A percentile compares a stretch with the other conserved stretches of the same genome.
Evolutionary conservation across 2,113 vertebrate species (phyloP).

Genomic region (Neogobius melanostomus): DNA sequence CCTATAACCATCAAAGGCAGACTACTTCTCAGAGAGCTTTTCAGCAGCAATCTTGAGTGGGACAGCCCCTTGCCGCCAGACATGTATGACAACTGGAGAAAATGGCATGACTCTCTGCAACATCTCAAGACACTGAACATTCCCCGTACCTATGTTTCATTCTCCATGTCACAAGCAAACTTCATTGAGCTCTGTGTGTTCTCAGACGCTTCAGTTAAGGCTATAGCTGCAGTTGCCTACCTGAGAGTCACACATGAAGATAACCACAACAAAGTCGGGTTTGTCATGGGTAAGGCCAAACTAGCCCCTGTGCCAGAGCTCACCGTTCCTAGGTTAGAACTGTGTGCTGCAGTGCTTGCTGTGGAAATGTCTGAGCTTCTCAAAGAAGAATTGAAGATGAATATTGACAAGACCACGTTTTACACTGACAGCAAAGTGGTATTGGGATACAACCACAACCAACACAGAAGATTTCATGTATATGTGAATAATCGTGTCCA

Average conservation of each 20-base stretch:
- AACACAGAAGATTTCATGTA: not conserved
- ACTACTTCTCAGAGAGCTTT: not conserved
- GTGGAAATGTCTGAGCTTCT: not conserved
- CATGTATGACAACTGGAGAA: not conserved
- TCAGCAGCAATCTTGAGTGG: not conserved
- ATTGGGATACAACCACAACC: not conserved
- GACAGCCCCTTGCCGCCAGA: not conserved
- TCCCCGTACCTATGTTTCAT: not conserved
- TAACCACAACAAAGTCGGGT: not conserved
- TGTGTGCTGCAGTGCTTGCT: not conserved
- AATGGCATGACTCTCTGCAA: not conserved
- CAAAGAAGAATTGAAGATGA: not conserved
- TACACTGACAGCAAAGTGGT: slow-evolving; percentile 1
- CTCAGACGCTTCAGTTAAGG: not conserved
- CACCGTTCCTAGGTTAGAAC: not conserved
- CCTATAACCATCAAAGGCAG: not conserved
- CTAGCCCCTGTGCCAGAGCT: not conserved
- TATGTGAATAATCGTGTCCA: not conserved
- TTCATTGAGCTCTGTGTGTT: not conserved
- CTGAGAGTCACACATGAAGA: not conserved
- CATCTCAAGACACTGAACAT: not conserved
- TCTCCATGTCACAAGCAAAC: not conserved
- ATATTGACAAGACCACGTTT: not conserved
- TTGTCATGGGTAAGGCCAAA: not conserved
- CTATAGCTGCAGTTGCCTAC: not conserved